Percentiles rank a stretch among this genome's conserved stretches.
These are phyloP conservation scores for Nycticryphes semicollaris DNA, from an alignment of 2,113 vertebrate genomes.

Conservation along the genomic window DNA sequence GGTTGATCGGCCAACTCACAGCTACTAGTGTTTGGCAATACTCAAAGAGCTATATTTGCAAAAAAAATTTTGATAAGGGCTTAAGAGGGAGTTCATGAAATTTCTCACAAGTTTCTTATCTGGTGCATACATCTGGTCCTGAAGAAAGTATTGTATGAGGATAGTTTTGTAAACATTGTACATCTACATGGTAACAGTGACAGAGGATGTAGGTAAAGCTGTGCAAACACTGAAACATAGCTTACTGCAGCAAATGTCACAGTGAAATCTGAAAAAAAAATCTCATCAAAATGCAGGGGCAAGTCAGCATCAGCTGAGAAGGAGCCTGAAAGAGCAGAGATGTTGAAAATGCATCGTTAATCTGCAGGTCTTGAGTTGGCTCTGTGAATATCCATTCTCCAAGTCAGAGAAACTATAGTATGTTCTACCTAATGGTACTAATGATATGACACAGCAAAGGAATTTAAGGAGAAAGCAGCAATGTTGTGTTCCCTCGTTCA, in stretches of 20 bases:
- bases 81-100: background rate
- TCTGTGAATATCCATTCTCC: background rate
- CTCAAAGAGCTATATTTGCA: background rate
- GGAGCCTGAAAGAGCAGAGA: background rate
- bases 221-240: background rate
- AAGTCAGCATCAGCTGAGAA: background rate
- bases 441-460: background rate
- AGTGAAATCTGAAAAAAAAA: background rate
- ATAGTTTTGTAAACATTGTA: background rate
- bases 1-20: background rate
- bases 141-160: background rate
- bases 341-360: background rate
- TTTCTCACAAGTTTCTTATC: background rate
- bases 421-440: background rate
- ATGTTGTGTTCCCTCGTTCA: background rate
- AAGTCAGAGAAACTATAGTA: background rate
- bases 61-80: background rate
- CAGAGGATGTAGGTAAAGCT: background rate
- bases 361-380: fast-evolving
- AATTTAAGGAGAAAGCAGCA: background rate
- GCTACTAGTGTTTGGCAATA: background rate
- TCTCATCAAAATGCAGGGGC: background rate
- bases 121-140: background rate
- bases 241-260: background rate
- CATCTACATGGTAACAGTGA: background rate